Evolutionary conservation across 2,113 vertebrate genomes (phyloP), one percentile per base, ranked within the genome.

Genomic region (Pionites leucogaster): DNA sequence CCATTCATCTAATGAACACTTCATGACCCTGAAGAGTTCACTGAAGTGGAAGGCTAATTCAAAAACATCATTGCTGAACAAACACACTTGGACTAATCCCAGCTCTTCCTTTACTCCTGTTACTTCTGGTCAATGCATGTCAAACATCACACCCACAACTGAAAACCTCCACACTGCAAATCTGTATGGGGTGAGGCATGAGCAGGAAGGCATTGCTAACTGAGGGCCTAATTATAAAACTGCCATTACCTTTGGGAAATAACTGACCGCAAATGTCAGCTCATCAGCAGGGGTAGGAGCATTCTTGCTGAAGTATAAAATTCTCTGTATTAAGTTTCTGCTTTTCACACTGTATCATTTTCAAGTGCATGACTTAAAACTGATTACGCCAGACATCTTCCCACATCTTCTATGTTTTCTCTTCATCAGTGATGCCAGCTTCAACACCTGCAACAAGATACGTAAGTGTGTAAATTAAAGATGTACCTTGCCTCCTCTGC

Each of bases 221-320:
- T 23, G 31, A 92, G 80, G 29, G 71, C 27, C 79, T 82, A 69
- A 96, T 95, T 95, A 97, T n/a, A 44, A 94, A 92, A 0, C 68
- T 83, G 60, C 91, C 74, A 49, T 72, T 3, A 64, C 81, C 79
- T 87, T 2, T 60, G 84, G 85, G 86, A 74, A 93, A 80, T 77
- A 67, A 47, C 88, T 85, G 93, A 60, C 67, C 60, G 0, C 84
- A 47, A 35, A 64, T 47, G 81, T 91, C 96, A 92, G 78, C 71
- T 85, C 53, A 55, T n/a, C 93, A 80, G 92, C 82, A 29, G 86
- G 82, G 29, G 59, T 1, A 27, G 37, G 29, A 84, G 63, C 69
- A 1, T 55, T 55, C 85, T 8, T 35, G 72, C 70, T 82, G 70
- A 89, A 77, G 70, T 41, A 67, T 17, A 28, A 76, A 78, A 85